Percentiles rank a stretch among this genome's conserved stretches.
These are phyloP conservation scores for Nanorana parkeri DNA, from an alignment of 2,113 vertebrate genomes.

Conservation along the genomic window DNA sequence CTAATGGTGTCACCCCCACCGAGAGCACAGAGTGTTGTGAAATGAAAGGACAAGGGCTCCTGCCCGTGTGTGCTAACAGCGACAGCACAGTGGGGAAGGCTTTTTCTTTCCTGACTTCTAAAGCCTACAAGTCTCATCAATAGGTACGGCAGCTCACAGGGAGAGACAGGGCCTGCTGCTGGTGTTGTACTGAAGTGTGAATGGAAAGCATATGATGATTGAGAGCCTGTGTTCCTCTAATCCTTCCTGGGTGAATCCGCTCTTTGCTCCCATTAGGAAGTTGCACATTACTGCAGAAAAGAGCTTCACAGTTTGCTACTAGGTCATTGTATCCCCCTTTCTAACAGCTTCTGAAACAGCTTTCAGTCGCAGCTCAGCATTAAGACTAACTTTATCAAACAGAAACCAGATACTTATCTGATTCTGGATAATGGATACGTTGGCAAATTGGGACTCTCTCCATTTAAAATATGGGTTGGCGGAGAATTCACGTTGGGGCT, in stretches of 20 bases:
- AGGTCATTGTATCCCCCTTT: conserved; percentile 14
- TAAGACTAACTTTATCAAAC: not conserved
- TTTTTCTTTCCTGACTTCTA: conserved; percentile 48
- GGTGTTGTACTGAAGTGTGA: conserved; percentile 27
- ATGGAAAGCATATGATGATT: conserved; percentile 27
- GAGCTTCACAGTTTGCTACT: conserved; percentile 7
- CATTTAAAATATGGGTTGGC: no score
- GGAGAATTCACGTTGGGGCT: no score
- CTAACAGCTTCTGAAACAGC: not conserved
- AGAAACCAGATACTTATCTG: no score
- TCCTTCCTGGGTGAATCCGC: not conserved
- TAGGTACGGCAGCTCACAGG: conserved; percentile 38
- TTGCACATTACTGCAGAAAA: conserved; percentile 2
- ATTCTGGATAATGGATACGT: no score
- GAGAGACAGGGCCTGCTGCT: conserved; percentile 29
- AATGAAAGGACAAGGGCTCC: conserved; percentile 47
- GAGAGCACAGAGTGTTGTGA: conserved; percentile 39
- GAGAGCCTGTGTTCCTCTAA: conserved; percentile 15
- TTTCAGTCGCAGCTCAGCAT: not conserved
- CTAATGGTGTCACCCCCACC: not conserved
- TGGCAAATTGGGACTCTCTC: no score
- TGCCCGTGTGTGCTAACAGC: conserved; percentile 45
- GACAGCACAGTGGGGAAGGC: conserved; percentile 41
- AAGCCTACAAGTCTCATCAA: conserved; percentile 35
- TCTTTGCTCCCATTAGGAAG: conserved; percentile 11